Evolutionary conservation across 2,888 invertebrate species (phyloP), one percentile per base, ranked within the genome.

Genomic region (Petrophora chlorosata): DNA sequence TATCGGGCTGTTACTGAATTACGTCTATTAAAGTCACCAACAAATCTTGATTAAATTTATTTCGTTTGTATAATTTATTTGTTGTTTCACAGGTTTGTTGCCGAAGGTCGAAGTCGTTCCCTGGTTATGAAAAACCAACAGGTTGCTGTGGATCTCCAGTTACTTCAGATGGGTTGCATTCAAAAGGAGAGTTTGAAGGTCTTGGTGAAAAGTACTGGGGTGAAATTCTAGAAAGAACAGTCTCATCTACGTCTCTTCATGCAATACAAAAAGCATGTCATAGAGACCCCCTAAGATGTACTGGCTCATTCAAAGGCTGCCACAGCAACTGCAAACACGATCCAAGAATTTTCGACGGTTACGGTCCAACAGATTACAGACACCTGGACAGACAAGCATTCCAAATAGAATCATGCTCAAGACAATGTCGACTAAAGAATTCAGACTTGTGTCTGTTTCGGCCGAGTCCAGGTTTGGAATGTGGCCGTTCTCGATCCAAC

Each of bases 141-240:
- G 90, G 90, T 7, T 91, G 91, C 59, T 91, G 91, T 65, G 82
- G 88, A 7, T 90, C 91, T 2, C 76, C 90, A 0, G 77, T 81
- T 3, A 85, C 87, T 5, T 91, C 91, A n/a, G 91, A 90, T 53
- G 86, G 87, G 1, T 70, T 90, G 14, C 85, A 87, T 50, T 85
- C 88, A 10, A 90, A 91, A 56, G 92, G 92, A 38, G 94, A 93
- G 67, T 92, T 93, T 57, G 94, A 94, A 68, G 93, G 94, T 0
- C 85, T 94, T 0, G 93, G 93, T 10, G 94, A 94, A 76, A 94
- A 94, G 74, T 94, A 94, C 70, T 94, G 94, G 94, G 94, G 94
- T 14, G 95, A 95, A 85, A 95, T 95, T 66, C 84, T 95, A 59
- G 95, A 95, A 76, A 90, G 95, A 4, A 95, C 95, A 0, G 93